Base-by-base conservation (phyloP, 2,113 vertebrate genomes). In the Empidonax alnorum region DNA sequence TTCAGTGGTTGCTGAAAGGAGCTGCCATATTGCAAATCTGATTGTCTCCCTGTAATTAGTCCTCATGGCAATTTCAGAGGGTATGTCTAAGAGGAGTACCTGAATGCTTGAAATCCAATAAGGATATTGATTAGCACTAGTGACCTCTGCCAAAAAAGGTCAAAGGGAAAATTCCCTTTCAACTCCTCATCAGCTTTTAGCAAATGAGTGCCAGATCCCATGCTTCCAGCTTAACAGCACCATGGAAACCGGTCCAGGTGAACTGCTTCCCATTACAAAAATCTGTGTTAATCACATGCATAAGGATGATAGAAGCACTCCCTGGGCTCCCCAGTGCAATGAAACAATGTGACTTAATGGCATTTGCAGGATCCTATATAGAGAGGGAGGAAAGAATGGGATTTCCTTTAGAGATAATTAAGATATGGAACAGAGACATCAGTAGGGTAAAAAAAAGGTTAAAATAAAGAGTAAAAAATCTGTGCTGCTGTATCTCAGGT, bases 391-490 rank as follows among this genome's bases (percentile, higher is more conserved):
- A 90, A 89, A 84, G 76, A 93, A 79, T 50, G 89, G 61, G 80
- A 87, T 90, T 96, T 93, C 53, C 84, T 92, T 93, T 69, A 79
- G 71, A 92, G 83, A 90, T 89, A 94, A 95, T 96, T 89, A 94
- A 91, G 88, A 88, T 72, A 58, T 0, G 7, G 93, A 81, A 71
- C 71, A 86, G 59, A 89, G 44, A 74, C n/a, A 59, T 75, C 47
- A 35, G 41, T 4, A 52, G 35, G n/a, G 59, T 47, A 77, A 88
- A 84, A 90, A 90, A 89, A 80, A 27, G 61, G 74, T 91, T 78
- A 87, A 96, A 96, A 84, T 39, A 84, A 39, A 69, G 62, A 87
- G 31, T 58, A 90, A 94, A 89, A 95, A 95, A 82, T 90, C 69
- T 55, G 17, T 58, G 69, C 74, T 73, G 65, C 83, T 87, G 16